Evolutionary conservation across 37 sponge, comb jelly and placozoan genomes (phyloP).

Genomic region (Petrosia ficiformis): DNA sequence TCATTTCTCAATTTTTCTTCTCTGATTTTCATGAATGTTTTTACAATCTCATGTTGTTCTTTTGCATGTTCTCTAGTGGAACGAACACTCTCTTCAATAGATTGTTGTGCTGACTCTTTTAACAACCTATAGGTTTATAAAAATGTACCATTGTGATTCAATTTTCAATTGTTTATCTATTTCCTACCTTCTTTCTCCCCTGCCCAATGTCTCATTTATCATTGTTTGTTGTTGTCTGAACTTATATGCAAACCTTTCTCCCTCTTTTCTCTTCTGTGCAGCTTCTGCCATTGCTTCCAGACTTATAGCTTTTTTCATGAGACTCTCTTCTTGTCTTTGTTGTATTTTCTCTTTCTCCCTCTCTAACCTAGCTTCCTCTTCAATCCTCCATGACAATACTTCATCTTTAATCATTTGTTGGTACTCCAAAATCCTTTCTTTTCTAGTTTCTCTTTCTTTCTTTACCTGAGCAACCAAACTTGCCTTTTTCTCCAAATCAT

Average conservation of each 20-base stretch:
- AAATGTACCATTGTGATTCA: neutral
- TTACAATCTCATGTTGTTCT: constrained; percentile 19
- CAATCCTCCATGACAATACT: constrained; percentile 37
- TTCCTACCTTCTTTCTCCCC: constrained; percentile 39
- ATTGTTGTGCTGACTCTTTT: neutral
- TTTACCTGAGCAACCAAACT: constrained; percentile 23
- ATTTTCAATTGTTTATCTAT: neutral
- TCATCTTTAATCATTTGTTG: constrained; percentile 19
- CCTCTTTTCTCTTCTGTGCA: neutral
- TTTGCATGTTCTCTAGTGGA: neutral
- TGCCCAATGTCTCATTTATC: constrained; percentile 12
- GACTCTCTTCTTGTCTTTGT: neutral
- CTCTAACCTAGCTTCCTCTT: constrained; percentile 5
- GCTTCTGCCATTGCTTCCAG: neutral
- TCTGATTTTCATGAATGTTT: constrained; percentile 33
- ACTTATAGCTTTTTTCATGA: neutral
- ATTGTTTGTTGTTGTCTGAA: constrained; percentile 29
- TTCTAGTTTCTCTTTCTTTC: constrained; percentile 15
- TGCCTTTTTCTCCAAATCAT: constrained; percentile 8
- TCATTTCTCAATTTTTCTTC: constrained; percentile 18
- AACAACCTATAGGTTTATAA: neutral
- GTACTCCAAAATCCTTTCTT: constrained; percentile 29
- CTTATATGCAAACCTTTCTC: constrained; percentile 32
- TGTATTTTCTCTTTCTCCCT: neutral
- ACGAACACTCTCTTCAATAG: constrained; percentile 10